phyloP scores from a whole-genome alignment of 1,140 invertebrate genomes.

The Drosophila neocordata region DNA sequence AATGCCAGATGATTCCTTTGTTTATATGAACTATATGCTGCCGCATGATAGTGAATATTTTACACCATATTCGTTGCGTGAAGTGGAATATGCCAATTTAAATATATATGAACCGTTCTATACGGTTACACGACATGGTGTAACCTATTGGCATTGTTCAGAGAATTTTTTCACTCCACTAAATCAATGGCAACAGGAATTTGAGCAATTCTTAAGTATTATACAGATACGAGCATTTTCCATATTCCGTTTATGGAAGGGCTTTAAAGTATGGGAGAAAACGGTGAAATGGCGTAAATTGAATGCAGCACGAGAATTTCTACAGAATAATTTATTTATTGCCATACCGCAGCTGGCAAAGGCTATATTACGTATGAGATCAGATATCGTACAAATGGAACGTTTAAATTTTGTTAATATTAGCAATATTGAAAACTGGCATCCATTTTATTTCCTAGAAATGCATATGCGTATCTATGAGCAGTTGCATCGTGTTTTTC shows the following conservation, averaged over 20 bases:
- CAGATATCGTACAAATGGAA: slow-evolving; percentile 88
- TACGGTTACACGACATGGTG: slow-evolving; percentile 88
- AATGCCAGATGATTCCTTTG: slow-evolving; percentile 84
- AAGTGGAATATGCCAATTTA: slow-evolving; percentile 87
- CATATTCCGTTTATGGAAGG: slow-evolving; percentile 91
- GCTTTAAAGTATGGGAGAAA: slow-evolving; percentile 91
- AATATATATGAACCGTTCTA: slow-evolving; percentile 85
- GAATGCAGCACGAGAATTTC: slow-evolving; percentile 84
- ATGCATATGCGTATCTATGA: slow-evolving; percentile 84
- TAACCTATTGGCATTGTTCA: slow-evolving; percentile 86
- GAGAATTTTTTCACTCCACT: slow-evolving; percentile 88
- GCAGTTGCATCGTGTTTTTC: slow-evolving; percentile 46
- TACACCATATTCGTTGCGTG: slow-evolving; percentile 87
- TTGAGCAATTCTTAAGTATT: slow-evolving; percentile 87
- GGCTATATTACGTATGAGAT: slow-evolving; percentile 87
- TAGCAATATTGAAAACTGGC: slow-evolving; percentile 84
- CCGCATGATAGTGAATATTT: slow-evolving; percentile 87
- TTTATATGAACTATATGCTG: slow-evolving; percentile 88
- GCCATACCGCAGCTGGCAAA: slow-evolving; percentile 88
- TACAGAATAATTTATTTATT: slow-evolving; percentile 89
- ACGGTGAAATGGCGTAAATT: slow-evolving; percentile 89
- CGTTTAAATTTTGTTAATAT: slow-evolving; percentile 86
- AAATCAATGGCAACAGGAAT: slow-evolving; percentile 88
- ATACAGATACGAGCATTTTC: slow-evolving; percentile 89
- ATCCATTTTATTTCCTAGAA: slow-evolving; percentile 88